Evolutionary conservation across 2,888 invertebrate genomes (phyloP), one percentile per base, ranked within the genome.

Genomic region (Camponotus fellah): DNA sequence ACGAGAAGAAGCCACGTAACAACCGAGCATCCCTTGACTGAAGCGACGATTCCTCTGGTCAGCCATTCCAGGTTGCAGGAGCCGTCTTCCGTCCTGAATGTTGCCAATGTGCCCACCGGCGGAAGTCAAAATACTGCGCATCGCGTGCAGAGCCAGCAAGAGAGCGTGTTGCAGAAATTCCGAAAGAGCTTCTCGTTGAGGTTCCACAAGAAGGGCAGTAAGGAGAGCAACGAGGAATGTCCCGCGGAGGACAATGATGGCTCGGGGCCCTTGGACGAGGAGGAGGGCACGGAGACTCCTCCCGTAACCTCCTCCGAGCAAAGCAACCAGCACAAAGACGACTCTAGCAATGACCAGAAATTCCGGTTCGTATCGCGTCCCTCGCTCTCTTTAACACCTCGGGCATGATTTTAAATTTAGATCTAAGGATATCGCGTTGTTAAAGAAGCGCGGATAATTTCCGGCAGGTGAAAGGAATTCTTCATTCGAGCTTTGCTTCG

Each of bases 81-180:
- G 43, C 86, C 90, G 40, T 53, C 85, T 69, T 83, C 89, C 21
- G 71, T 71, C 75, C 34, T 83, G 81, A 83, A 85, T 74, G 77
- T 60, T 74, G 81, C 66, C 53, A 85, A 83, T 66, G 83, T 86
- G 40, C 68, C 88, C 87, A 76, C 87, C 76, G 85, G 82, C 85
- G 92, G 88, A 58, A 87, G 82, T 60, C 91, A 91, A 81, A 90
- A 89, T 84, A 84, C 83, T 17, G 86, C 90, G 64, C 90, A 91
- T 72, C 87, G 90, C 43, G 66, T 83, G 66, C 93, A 91, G 75
- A 92, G 87, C 85, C 93, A 92, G 68, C 93, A 93, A 86, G 96
- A 96, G 91, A 96, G 97, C 92, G 97, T 97, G 58, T 94, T 97
- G 87, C 96, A 97, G 91, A 97, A 97, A 94, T 97, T 97, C 94